Evolutionary conservation across 1,140 invertebrate species (phyloP).

Genomic region (Nymphalis io): DNA sequence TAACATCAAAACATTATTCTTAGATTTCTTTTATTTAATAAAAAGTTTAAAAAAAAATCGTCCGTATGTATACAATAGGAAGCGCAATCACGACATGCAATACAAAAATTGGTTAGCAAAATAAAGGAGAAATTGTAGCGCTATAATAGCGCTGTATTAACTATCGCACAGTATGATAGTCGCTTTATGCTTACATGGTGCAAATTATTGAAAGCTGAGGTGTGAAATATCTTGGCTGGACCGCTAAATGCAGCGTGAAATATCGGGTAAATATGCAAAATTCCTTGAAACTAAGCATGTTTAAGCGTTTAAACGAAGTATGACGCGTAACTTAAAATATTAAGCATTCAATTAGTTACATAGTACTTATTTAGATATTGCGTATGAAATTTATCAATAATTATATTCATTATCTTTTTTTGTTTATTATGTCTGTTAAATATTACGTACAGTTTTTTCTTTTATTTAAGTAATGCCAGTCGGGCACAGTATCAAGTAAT

Average conservation of each 20-base stretch:
- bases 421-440: no score
- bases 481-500: no score
- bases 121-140: conserved; percentile 18
- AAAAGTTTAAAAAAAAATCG: background rate
- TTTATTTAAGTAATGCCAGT: no score
- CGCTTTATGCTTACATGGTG: background rate
- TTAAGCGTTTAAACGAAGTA: conserved; percentile 2
- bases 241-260: conserved; percentile 57
- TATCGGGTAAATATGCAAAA: conserved; percentile 55
- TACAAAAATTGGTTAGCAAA: conserved; percentile 28
- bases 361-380: no score
- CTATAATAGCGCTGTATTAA: conserved; percentile 1
- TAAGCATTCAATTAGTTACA: no score
- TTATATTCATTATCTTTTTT: no score
- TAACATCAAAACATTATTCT: no score
- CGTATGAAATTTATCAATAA: no score
- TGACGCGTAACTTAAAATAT: background rate
- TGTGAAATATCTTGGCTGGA: conserved; percentile 49
- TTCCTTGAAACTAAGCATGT: conserved; percentile 44
- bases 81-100: conserved; percentile 35
- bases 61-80: conserved; percentile 36
- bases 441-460: no score
- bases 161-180: background rate
- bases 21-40: no score
- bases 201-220: conserved; percentile 30